Evolutionary conservation across 2,113 vertebrate genomes (phyloP).

Genomic region (Perccottus glenii): DNA sequence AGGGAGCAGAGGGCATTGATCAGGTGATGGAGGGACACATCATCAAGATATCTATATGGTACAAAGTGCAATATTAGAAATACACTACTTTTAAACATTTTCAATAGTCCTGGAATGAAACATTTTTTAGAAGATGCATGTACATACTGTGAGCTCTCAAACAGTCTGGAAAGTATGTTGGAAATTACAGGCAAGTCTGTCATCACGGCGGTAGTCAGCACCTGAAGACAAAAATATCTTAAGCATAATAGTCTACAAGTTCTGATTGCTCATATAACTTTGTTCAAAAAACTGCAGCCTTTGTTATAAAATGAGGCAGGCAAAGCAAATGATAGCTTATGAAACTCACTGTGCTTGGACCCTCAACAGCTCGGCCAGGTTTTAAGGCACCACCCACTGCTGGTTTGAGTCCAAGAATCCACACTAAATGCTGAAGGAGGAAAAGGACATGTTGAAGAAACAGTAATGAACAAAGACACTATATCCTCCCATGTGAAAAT

Average conservation of each 20-base stretch:
- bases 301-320: no score
- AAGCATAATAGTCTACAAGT: no score
- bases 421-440: slow-evolving; percentile 91
- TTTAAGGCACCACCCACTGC: slow-evolving; percentile 92
- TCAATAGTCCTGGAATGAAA: no score
- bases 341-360: slow-evolving; percentile 93
- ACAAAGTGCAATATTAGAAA: neutral
- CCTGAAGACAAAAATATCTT: slow-evolving; percentile 75
- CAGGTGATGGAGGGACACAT: slow-evolving; percentile 97
- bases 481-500: neutral
- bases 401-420: slow-evolving; percentile 97
- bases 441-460: neutral
- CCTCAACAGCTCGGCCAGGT: slow-evolving; percentile 95
- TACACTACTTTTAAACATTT: no score
- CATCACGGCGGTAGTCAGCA: slow-evolving; percentile 98
- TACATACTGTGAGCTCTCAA: slow-evolving; percentile 98
- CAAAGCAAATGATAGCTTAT: neutral
- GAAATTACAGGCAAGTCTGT: slow-evolving; percentile 97
- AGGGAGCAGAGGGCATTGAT: slow-evolving; percentile 98
- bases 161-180: slow-evolving; percentile 95
- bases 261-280: no score
- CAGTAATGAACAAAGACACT: neutral
- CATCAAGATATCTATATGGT: slow-evolving; percentile 91
- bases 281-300: no score
- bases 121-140: no score